Conservation (phyloP, 2,888 invertebrate genomes). For the Athalia cordata region DNA sequence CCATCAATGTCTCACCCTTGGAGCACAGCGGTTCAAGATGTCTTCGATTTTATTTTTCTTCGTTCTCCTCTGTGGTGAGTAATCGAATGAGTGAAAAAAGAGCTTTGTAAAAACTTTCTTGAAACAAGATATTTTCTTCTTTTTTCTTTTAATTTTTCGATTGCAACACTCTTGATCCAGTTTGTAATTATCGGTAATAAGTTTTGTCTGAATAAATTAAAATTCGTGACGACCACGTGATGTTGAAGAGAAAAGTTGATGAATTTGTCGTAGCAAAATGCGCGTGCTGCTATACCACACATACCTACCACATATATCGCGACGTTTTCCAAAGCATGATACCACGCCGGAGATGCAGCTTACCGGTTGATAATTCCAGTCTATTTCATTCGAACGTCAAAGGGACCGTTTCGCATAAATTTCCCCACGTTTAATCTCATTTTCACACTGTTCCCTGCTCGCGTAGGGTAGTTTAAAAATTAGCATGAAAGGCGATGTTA, state of each 20-base stretch:
- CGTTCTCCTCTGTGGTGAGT: conserved; percentile 63
- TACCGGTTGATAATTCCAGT: conserved; percentile 1
- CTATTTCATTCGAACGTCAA: conserved; percentile 25
- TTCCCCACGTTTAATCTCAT: conserved; percentile 31
- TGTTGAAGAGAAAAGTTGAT: too few relatives aligned
- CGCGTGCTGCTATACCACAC: too few relatives aligned
- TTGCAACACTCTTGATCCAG: too few relatives aligned
- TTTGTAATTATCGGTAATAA: too few relatives aligned
- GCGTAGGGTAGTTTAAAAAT: conserved; percentile 28
- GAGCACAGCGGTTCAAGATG: conserved; percentile 55
- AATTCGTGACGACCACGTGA: too few relatives aligned
- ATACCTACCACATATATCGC: too few relatives aligned
- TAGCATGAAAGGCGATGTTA: conserved; percentile 31
- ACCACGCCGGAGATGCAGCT: background rate
- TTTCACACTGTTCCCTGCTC: conserved; percentile 33
- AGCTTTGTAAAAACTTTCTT: too few relatives aligned
- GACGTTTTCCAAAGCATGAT: too few relatives aligned
- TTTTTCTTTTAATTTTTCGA: too few relatives aligned
- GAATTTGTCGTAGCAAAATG: too few relatives aligned
- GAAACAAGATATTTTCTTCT: too few relatives aligned
- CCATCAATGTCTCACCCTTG: conserved; percentile 31
- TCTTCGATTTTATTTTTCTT: conserved; percentile 61
- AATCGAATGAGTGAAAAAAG: background rate
- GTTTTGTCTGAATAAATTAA: too few relatives aligned
- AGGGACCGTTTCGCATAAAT: conserved; percentile 26